These are phyloP conservation scores for Penelope pileata DNA, from an alignment of 2,113 vertebrate species.

Conservation along the genomic window DNA sequence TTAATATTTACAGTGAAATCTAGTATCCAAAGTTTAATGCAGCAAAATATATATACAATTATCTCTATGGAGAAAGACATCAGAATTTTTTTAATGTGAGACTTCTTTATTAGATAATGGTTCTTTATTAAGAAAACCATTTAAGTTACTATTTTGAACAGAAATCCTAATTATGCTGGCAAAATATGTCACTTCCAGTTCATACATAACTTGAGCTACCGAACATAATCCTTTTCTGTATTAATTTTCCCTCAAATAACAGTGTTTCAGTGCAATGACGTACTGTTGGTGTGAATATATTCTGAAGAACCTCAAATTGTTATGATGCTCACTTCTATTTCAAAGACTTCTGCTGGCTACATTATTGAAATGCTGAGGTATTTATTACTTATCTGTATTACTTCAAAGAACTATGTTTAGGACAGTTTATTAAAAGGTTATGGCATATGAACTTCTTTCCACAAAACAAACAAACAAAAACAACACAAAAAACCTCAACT, in stretches of 20 bases:
- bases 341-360: neutral
- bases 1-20: neutral
- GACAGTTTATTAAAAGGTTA: constrained; percentile 30
- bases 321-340: neutral
- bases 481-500: constrained; percentile 3
- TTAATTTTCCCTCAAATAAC: neutral
- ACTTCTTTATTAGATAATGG: neutral
- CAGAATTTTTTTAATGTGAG: neutral
- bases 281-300: neutral
- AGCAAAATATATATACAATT: neutral
- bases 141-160: neutral
- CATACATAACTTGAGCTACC: neutral
- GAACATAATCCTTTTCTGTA: neutral
- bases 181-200: neutral
- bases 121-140: neutral
- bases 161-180: neutral
- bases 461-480: neutral
- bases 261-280: neutral
- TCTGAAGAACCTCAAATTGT: neutral
- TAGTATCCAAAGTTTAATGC: neutral
- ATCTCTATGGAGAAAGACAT: neutral
- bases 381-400: neutral
- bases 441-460: neutral
- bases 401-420: neutral
- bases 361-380: neutral